phyloP scores from a whole-genome alignment of 1,140 invertebrate species.

The Manduca sexta region DNA sequence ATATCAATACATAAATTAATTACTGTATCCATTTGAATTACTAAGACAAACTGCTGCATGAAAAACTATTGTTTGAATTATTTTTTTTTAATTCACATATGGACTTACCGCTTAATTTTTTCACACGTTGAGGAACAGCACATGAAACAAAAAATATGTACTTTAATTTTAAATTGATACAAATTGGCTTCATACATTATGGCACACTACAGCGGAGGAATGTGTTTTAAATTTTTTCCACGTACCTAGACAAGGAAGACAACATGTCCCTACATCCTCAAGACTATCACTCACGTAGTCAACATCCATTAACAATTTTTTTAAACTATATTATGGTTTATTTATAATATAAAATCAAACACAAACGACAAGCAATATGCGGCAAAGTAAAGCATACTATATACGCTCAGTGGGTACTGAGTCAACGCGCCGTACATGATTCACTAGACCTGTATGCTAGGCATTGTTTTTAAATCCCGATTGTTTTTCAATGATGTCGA shows the following conservation, averaged over 20 bases:
- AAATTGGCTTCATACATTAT: background rate
- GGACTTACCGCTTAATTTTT: slow-evolving; percentile 56
- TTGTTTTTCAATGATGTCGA: slow-evolving; percentile 47
- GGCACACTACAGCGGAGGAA: too few species aligned
- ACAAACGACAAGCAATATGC: slow-evolving; percentile 20
- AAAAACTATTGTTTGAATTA: background rate
- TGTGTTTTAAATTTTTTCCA: slow-evolving; percentile 1
- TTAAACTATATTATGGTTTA: slow-evolving; percentile 1
- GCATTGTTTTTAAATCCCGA: slow-evolving; percentile 55
- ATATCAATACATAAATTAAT: slow-evolving; percentile 31
- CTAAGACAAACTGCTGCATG: background rate
- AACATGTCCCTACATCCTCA: slow-evolving; percentile 57
- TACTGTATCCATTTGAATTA: slow-evolving; percentile 7
- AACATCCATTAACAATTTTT: slow-evolving; percentile 42
- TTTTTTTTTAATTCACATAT: too few species aligned
- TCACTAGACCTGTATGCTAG: slow-evolving; percentile 41
- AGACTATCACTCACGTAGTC: slow-evolving; percentile 50
- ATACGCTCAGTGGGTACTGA: slow-evolving; percentile 28
- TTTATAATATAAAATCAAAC: background rate
- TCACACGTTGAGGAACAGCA: slow-evolving; percentile 32
- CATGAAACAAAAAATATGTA: slow-evolving; percentile 54
- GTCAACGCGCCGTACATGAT: slow-evolving; percentile 42
- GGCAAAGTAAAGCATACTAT: slow-evolving; percentile 27
- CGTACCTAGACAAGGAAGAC: slow-evolving; percentile 60
- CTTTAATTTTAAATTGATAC: slow-evolving; percentile 3